Conservation (phyloP, 2,888 invertebrate genomes). For the Xanthia togata region DNA sequence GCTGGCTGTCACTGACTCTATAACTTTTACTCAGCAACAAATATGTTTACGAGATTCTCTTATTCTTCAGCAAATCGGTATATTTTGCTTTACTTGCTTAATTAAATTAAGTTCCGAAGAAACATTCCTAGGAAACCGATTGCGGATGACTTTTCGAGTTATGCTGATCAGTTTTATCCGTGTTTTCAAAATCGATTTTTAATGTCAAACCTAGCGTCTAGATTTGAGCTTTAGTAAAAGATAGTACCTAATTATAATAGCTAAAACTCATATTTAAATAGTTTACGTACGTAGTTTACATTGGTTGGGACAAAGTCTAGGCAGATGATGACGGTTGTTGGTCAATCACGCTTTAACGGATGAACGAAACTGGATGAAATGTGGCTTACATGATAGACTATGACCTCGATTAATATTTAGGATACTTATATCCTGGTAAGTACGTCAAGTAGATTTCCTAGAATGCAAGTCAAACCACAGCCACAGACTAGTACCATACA, state of each 20-base stretch:
- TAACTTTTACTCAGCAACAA: conserved; percentile 34
- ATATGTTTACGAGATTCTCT: conserved; percentile 9
- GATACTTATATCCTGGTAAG: neutral
- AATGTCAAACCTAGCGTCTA: neutral
- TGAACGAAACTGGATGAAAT: neutral
- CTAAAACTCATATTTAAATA: neutral
- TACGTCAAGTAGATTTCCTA: neutral
- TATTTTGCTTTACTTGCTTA: conserved; percentile 2
- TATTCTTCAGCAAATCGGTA: neutral
- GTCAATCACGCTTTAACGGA: neutral
- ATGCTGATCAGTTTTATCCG: conserved; percentile 26
- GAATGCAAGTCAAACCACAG: neutral
- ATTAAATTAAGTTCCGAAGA: neutral
- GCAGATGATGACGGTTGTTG: neutral
- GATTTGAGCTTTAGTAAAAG: neutral
- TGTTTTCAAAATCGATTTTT: conserved; percentile 12
- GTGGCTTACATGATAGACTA: neutral
- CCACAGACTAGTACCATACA: neutral
- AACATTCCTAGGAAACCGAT: conserved; percentile 1
- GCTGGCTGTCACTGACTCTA: conserved; percentile 37
- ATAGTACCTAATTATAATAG: neutral
- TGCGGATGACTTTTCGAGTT: neutral
- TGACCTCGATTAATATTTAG: conserved; percentile 4
- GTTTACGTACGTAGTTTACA: neutral
- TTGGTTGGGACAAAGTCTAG: neutral